These are phyloP conservation scores for Drepana falcataria DNA, from an alignment of 2,888 invertebrate species.

Conservation along the genomic window DNA sequence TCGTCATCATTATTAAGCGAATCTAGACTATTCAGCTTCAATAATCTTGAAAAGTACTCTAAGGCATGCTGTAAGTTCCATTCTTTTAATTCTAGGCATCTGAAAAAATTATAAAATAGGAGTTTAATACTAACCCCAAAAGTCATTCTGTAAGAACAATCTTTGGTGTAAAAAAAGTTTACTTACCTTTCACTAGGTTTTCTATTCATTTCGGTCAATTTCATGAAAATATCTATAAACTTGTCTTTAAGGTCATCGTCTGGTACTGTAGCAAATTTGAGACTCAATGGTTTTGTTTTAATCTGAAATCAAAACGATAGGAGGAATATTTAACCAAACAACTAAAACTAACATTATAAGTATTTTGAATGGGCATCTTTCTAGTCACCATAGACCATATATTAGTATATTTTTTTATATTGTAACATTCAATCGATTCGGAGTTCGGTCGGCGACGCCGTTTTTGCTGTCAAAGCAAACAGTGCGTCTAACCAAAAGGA, in stretches of 20 bases:
- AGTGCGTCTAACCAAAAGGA: constrained; percentile 38
- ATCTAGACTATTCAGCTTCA: constrained; percentile 42
- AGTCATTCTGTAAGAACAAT: not conserved
- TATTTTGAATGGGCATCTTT: constrained; percentile 3
- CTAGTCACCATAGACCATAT: constrained; percentile 16
- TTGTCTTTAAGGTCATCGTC: constrained; percentile 47
- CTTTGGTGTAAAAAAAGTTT: not conserved
- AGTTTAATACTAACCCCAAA: not conserved
- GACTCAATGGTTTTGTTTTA: constrained; percentile 32
- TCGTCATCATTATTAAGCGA: constrained; percentile 18
- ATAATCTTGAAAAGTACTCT: constrained; percentile 46
- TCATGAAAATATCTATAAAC: constrained; percentile 48
- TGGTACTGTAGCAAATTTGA: constrained; percentile 48
- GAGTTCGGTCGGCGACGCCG: constrained; percentile 17
- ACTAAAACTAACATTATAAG: too few species aligned
- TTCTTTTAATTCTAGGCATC: constrained; percentile 81
- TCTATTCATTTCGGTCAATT: constrained; percentile 45
- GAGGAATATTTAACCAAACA: not conserved
- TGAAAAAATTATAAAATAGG: constrained; percentile 42
- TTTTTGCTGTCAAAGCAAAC: constrained; percentile 51
- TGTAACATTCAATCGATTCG: constrained; percentile 57
- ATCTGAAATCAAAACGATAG: constrained; percentile 29
- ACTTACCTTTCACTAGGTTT: constrained; percentile 42
- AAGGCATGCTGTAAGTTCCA: constrained; percentile 78
- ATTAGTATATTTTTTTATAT: constrained; percentile 16